These are phyloP conservation scores for Ramphastos sulfuratus DNA, from an alignment of 2,113 vertebrate species.

Conservation along the genomic window DNA sequence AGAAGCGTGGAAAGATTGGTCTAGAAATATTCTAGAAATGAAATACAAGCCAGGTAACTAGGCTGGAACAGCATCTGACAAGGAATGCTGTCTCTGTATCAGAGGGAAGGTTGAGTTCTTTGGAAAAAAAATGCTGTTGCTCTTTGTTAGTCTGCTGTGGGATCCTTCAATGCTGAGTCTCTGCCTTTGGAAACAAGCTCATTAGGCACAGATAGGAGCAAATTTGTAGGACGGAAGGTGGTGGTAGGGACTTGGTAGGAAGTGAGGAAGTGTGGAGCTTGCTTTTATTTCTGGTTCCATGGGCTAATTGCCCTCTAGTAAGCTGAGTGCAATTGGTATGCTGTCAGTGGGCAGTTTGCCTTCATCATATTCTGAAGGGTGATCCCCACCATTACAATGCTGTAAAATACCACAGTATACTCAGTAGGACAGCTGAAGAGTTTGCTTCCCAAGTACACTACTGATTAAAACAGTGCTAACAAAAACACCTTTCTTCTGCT, in stretches of 20 bases:
- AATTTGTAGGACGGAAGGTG: background rate
- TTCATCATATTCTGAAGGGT: background rate
- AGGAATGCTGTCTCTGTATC: background rate
- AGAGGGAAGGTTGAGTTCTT: background rate
- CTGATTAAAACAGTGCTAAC: background rate
- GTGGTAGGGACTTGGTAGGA: background rate
- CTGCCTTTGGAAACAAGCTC: background rate
- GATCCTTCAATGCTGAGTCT: background rate
- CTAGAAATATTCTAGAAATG: background rate
- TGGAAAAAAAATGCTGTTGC: background rate
- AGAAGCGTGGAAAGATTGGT: background rate
- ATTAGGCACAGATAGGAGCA: background rate
- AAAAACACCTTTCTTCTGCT: background rate
- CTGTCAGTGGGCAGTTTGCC: background rate
- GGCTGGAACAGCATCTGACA: background rate
- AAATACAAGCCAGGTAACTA: background rate
- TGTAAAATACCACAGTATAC: background rate
- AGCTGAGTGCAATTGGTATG: background rate
- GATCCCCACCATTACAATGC: fast-evolving
- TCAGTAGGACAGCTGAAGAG: background rate
- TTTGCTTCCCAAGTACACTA: background rate
- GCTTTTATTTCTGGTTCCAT: background rate
- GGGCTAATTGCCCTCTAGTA: background rate
- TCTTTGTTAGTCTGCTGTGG: background rate
- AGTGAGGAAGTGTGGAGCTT: background rate